phyloP scores from a whole-genome alignment of 2,797 vertebrate genomes.

The Melanogrammus aeglefinus region DNA sequence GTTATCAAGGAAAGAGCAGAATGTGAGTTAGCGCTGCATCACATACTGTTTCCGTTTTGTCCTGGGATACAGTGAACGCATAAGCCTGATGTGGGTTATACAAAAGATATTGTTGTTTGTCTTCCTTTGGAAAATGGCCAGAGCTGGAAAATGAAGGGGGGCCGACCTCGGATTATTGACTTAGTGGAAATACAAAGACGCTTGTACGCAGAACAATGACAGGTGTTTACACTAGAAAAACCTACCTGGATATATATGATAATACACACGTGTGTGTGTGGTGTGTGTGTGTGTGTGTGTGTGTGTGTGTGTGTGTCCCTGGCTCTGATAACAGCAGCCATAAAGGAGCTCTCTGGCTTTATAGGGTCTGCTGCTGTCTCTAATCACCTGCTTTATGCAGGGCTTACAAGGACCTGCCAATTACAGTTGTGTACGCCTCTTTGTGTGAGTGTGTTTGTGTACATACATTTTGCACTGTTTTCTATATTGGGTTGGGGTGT shows the following conservation, averaged over 20 bases:
- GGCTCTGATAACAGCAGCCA: constrained; percentile 35
- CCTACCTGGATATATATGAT: background rate
- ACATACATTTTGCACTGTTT: background rate
- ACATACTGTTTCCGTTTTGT: background rate
- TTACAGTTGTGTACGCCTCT: constrained; percentile 1
- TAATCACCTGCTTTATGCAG: constrained; percentile 46
- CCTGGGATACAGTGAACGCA: background rate
- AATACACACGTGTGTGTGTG: constrained; percentile 21
- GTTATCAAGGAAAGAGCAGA: background rate
- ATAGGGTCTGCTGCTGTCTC: constrained; percentile 33
- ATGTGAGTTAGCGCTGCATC: background rate
- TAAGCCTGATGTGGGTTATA: background rate
- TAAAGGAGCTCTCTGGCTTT: constrained; percentile 43
- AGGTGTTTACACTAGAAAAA: background rate
- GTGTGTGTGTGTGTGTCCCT: constrained; percentile 16
- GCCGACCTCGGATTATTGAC: background rate
- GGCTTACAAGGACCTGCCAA: constrained; percentile 24
- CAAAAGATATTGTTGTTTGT: background rate
- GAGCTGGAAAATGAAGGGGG: background rate
- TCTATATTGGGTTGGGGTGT: too few species aligned
- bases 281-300: constrained; percentile 15
- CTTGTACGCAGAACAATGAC: background rate
- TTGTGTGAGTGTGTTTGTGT: background rate
- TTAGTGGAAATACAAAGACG: background rate
- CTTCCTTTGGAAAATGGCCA: background rate